Base-by-base conservation (phyloP, 2,113 vertebrate genomes). In the Psettodes erumei region DNA sequence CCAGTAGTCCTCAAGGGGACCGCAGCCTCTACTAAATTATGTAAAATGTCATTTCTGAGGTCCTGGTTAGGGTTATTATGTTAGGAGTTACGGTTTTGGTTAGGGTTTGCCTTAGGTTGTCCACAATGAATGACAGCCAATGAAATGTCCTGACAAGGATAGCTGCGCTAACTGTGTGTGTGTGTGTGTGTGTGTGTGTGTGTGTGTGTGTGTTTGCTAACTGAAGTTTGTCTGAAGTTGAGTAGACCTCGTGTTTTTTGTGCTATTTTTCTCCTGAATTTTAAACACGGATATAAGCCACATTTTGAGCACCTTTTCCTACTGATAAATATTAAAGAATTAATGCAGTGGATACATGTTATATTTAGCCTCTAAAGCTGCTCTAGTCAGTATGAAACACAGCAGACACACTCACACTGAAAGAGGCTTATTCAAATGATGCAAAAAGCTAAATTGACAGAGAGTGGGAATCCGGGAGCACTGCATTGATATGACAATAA, bases 341-440 rank as follows among this genome's bases (percentile, higher is more conserved):
- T 85, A 90, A 89, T 89, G 84, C 83, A 81, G 88, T 80, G 62
- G 81, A 86, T 90, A 72, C 62, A 70, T 84, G 91, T 90, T 94
- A 93, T 91, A 93, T 94, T 93, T 93, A 93, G 91, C 87, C 54
- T 82, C 78, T 75, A 93, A 94, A 93, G 92, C 92, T 88, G 90
- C 88, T 94, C 93, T 92, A 70, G 86, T 81, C 75, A 75, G 83
- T 71, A 75, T 90, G 90, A 93, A 92, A 93, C 92, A 92, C 83
- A 84, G 79, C 86, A 79, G 88, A 90, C 85, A 83, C 70, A 67
- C 84, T 86, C 64, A 15, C 70, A 61, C 78, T 86, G 75, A 93
- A 94, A 94, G 93, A 93, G 87, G 93, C 92, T 94, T 94, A 94
- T 94, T 94, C 90, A 93, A 93, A 93, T 93, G 58, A 92, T 88